phyloP scores from a whole-genome alignment of 2,888 invertebrate species.

The Drosophila macrospina region DNA sequence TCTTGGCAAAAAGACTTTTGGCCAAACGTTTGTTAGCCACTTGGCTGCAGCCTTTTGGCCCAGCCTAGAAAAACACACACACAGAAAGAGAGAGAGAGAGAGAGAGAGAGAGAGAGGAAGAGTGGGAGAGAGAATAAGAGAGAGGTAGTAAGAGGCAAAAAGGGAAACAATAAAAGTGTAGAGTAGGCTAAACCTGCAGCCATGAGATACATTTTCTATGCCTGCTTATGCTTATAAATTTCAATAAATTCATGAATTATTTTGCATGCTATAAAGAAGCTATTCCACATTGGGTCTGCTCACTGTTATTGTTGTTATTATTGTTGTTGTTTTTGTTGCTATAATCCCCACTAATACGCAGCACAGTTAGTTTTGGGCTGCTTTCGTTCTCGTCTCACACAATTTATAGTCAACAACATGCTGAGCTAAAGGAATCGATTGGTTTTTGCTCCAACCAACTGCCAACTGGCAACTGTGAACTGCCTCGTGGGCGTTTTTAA shows the following conservation, averaged over 20 bases:
- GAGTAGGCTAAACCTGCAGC: constrained; percentile 20
- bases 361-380: constrained; percentile 49
- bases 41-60: constrained; percentile 53
- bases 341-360: constrained; percentile 64
- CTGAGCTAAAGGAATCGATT: constrained; percentile 43
- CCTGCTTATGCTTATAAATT: constrained; percentile 69
- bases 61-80: constrained; percentile 7
- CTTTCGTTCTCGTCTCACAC: constrained; percentile 26
- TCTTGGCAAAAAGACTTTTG: constrained; percentile 66
- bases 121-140: not conserved
- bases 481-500: constrained; percentile 64
- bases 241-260: constrained; percentile 80
- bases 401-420: constrained; percentile 48
- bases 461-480: not conserved
- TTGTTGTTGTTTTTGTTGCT: constrained; percentile 25
- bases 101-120: constrained; percentile 13
- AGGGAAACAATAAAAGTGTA: not conserved
- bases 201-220: constrained; percentile 42
- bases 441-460: constrained; percentile 24
- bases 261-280: constrained; percentile 60
- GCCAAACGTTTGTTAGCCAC: constrained; percentile 61
- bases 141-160: not conserved
- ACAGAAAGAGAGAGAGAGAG: constrained; percentile 4
- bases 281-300: constrained; percentile 28
- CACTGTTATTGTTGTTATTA: constrained; percentile 26